Evolutionary conservation across 2,888 invertebrate genomes (phyloP).

Genomic region (Pantelozetes paolii): DNA sequence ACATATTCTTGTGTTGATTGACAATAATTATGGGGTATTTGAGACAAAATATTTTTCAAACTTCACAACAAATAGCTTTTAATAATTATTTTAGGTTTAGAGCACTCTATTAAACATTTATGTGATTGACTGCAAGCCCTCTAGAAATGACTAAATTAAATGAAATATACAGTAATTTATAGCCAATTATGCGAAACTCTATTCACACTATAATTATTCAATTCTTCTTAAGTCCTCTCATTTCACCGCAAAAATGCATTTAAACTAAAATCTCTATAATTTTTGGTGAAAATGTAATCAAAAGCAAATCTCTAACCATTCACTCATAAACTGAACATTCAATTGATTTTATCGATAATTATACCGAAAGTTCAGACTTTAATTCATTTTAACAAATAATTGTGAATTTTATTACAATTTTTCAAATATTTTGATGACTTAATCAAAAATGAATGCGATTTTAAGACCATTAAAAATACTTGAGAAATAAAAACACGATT

Average conservation of each 20-base stretch:
- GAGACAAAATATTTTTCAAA: neutral
- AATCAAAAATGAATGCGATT: too few species aligned
- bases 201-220: conserved; percentile 2
- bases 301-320: neutral
- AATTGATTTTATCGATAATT: too few species aligned
- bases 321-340: too few species aligned
- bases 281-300: neutral
- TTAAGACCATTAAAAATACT: too few species aligned
- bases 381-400: too few species aligned
- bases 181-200: neutral
- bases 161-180: too few species aligned
- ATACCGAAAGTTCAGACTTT: too few species aligned
- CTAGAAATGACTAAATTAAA: neutral
- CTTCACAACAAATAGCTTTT: neutral
- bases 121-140: neutral
- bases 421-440: too few species aligned
- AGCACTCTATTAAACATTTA: neutral
- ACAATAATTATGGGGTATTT: neutral
- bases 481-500: too few species aligned
- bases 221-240: neutral
- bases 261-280: neutral
- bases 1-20: neutral
- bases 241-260: conserved; percentile 2
- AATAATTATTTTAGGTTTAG: neutral
- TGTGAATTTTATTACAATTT: too few species aligned